Base-by-base conservation (phyloP, 2,797 vertebrate species). In the Amblyraja radiata region DNA sequence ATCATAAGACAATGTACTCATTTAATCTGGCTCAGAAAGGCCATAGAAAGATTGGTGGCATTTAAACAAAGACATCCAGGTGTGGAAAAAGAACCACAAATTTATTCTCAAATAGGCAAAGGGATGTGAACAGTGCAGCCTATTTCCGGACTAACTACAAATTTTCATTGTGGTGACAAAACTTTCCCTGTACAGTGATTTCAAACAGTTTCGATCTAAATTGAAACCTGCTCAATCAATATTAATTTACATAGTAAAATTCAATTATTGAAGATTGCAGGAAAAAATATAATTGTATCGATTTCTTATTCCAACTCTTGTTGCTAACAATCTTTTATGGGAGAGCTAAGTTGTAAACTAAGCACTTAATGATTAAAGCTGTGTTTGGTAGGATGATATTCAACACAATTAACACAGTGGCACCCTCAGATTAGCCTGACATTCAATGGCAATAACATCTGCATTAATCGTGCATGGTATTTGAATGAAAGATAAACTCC, bases 271-370 rank as follows among this genome's bases (percentile, higher is more conserved):
- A 83, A 83, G 46, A 83, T 54, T 83, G 46, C 23, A 83, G 25
- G 25, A 23, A 61, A 83, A 83, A 54, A 28, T 83, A 10, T 58
- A 83, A 58, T 83, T 83, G 46, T 83, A 83, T 28, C 58, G 80
- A 83, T 83, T 83, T 58, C 46, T 83, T 83, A 83, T 83, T 83
- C 81, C 54, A 83, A 28, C 46, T 61, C 81, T 83, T 83, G 54
- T 83, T 25, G 54, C 81, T 25, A 83, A 83, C 23, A 28, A 28
- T 58, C 46, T 28, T 83, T 58, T 58, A 58, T 58, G 81, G 28
- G 46, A 83, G 46, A 0, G 1, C 10, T 58, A 83, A 83, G 28
- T 58, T 83, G 81, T 83, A 61, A 14, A 83, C 10, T 83, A 83
- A 23, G 10, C 54, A 25, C 54, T 13, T 83, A 25, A 25, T 83